Conservation (phyloP, 2,888 invertebrate genomes). For the Oligia strigilis region DNA sequence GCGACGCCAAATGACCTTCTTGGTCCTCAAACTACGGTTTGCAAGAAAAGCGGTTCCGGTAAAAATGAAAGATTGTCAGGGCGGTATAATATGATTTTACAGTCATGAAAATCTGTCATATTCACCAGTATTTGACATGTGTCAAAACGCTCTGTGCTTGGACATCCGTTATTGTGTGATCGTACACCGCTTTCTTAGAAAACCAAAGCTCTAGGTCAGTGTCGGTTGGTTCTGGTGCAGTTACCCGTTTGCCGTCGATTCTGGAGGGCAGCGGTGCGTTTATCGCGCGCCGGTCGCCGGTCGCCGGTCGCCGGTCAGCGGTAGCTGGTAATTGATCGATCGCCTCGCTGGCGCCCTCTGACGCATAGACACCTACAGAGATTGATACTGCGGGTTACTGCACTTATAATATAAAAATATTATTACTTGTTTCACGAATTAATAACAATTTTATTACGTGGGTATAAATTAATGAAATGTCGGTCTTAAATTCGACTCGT, state of each 20-base stretch:
- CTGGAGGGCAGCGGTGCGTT: neutral
- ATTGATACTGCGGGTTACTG: neutral
- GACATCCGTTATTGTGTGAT: neutral
- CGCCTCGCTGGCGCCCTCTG: neutral
- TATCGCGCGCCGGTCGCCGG: neutral
- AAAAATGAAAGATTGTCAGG: no score
- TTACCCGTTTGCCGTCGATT: neutral
- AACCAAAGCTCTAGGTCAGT: neutral
- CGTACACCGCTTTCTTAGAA: neutral
- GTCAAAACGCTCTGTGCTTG: neutral
- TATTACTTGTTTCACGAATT: neutral
- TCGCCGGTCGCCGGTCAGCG: neutral
- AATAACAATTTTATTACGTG: neutral
- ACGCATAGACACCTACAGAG: neutral
- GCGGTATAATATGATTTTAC: no score
- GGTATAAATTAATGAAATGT: neutral
- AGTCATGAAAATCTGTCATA: neutral
- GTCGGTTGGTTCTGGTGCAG: no score
- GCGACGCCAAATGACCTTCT: no score
- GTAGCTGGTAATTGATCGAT: neutral
- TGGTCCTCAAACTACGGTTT: no score
- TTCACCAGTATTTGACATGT: neutral
- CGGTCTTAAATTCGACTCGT: neutral
- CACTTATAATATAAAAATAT: neutral
- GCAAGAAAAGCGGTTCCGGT: no score